Base-by-base conservation (phyloP, 2,888 invertebrate species). In the Ectobius pallidus region DNA sequence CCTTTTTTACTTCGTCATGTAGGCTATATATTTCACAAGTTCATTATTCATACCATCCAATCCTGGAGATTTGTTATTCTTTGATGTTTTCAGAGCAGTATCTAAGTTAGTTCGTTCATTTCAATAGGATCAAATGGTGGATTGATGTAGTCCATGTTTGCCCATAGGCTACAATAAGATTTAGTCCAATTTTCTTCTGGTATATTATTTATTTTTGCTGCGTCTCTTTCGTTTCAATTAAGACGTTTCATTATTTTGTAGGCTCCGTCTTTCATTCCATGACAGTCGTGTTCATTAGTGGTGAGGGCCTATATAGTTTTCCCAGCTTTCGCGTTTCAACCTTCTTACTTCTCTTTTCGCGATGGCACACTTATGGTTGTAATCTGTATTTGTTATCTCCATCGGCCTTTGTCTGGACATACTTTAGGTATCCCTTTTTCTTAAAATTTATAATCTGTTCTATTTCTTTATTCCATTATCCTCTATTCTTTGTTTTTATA, bases 271-370 rank as follows among this genome's bases (percentile, higher is more conserved):
- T 62, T 30, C n/a, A 18, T 7, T 9, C 62, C 62, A 30, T 32
- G 62, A 32, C 62, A 32, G 18, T 34, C 62, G n/a, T 62, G 62
- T 62, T 62, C 7, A 11, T 32, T 62, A 34, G 30, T 62, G 18
- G n/a, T n/a, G n/a, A n/a, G n/a, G n/a, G n/a, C 7, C 32, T 62
- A 62, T 55, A n/a, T 55, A 55, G 27, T 55, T 55, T 4, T 55
- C 25, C 55, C 25, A 55, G 16, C 55, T 55, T 22, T 22, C 9
- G 16, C 55, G 55, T 6, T 55, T 55, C n/a, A 55, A 22, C 16
- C 22, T 55, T 22, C 55, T 55, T 55, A 25, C 25, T 55, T 55
- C 55, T 55, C 55, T 11, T 22, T 55, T 55, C 27, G 55, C 55
- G 25, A 55, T 22, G 22, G 55, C 55, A 16, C 55, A 9, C 22